Evolutionary conservation across 2,888 invertebrate species (phyloP).

Genomic region (Aphodius granarius): DNA sequence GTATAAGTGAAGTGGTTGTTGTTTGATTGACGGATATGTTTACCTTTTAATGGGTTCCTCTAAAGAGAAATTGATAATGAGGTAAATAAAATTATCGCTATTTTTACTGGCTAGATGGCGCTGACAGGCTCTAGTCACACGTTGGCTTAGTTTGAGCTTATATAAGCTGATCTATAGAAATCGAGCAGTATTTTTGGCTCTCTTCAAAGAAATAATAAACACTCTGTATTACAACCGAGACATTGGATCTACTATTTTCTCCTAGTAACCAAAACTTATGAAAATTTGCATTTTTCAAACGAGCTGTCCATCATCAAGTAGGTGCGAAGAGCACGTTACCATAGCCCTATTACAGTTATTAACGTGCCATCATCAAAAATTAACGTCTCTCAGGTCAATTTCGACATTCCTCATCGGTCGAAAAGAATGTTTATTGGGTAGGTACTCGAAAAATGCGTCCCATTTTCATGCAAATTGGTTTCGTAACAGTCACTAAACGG

Average conservation of each 20-base stretch:
- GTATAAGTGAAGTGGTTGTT: not conserved
- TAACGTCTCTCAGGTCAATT: not conserved
- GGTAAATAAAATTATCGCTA: too few species aligned
- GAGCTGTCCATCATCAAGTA: not conserved
- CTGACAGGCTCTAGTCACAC: too few species aligned
- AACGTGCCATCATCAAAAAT: not conserved
- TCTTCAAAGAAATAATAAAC: too few species aligned
- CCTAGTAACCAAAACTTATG: not conserved
- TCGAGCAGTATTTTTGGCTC: not conserved
- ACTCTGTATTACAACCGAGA: too few species aligned
- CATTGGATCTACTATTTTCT: too few species aligned
- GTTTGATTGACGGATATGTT: not conserved
- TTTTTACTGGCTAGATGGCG: too few species aligned
- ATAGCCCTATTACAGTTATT: not conserved
- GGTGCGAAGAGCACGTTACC: not conserved
- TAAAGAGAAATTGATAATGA: too few species aligned
- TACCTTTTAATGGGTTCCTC: too few species aligned
- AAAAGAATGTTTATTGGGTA: not conserved
- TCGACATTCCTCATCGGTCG: not conserved
- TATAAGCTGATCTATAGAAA: too few species aligned
- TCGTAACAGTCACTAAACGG: constrained; percentile 11
- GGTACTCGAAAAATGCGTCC: not conserved
- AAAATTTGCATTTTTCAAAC: not conserved
- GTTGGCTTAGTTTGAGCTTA: too few species aligned
- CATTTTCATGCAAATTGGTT: constrained; percentile 23